These are phyloP conservation scores for Cosmopolites sordidus DNA, from an alignment of 2,888 invertebrate genomes.

Conservation along the genomic window DNA sequence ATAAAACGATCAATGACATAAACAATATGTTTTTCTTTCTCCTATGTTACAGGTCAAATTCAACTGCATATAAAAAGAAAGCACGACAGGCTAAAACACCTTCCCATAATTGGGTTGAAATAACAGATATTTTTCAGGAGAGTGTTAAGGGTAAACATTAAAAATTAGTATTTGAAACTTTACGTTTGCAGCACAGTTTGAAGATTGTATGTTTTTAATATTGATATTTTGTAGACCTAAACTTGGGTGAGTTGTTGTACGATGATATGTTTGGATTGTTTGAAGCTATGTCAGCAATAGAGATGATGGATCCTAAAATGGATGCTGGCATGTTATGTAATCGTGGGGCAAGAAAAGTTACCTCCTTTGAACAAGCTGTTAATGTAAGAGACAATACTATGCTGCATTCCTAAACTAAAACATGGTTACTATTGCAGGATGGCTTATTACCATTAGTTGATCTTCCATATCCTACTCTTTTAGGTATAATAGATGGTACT, in stretches of 20 bases:
- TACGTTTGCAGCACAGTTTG: no score
- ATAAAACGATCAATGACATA: no score
- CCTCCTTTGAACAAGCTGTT: constrained; percentile 83
- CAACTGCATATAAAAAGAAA: no score
- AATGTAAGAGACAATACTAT: constrained; percentile 51
- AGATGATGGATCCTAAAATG: constrained; percentile 99
- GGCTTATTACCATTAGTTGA: constrained; percentile 73
- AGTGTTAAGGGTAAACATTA: constrained; percentile 41
- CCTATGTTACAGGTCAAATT: no score
- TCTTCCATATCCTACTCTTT: constrained; percentile 72
- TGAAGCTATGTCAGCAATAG: constrained; percentile 99
- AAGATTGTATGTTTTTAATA: neutral
- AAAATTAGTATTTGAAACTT: no score
- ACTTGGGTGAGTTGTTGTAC: constrained; percentile 86
- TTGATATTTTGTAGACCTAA: constrained; percentile 46
- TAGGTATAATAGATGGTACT: constrained; percentile 92
- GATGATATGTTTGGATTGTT: constrained; percentile 89
- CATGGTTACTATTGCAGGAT: constrained; percentile 54
- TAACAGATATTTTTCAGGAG: constrained; percentile 37
- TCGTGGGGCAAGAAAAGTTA: constrained; percentile 75
- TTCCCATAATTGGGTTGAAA: constrained; percentile 34
- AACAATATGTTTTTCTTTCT: no score
- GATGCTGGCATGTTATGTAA: constrained; percentile 98
- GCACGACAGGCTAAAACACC: neutral
- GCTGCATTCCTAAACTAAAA: neutral